Evolutionary conservation across 2,888 invertebrate species (phyloP), one percentile per base, ranked within the genome.

Genomic region (Polyommatus iphigenia): DNA sequence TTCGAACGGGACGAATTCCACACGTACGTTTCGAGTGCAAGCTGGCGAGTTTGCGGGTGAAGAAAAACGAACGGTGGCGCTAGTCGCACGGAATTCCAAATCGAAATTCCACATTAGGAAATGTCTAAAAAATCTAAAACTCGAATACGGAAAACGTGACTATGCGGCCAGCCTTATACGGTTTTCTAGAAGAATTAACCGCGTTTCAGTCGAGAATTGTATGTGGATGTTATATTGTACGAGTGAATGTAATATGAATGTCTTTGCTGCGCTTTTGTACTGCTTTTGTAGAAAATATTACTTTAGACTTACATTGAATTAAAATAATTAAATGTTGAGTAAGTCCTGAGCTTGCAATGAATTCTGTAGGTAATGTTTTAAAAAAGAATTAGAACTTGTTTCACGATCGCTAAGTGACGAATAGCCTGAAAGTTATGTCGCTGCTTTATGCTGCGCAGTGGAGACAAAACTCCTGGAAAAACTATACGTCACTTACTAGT

Each of bases 161-260:
- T 46, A 13, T 46, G 46, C 46, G 46, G 46, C 46, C 10, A 46
- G 46, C 59, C n/a, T 59, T 59, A 59, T 59, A 59, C n/a, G 59
- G 59, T 67, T 29, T 67, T 67, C 67, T 67, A 15, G 67, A 67
- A 67, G 29, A 29, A 29, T 67, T 67, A 29, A 29, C 67, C 29
- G 29, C 20, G 13, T 32, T 67, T 67, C 67, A 67, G 67, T 15
- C 67, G 67, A 67, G 67, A 67, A 67, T 29, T 32, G 67, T 67
- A 67, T 18, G 67, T 67, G 67, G 20, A 67, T 67, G 67, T 67
- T 0, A 67, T 32, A 32, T 18, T 67, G 67, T 67, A 32, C 6
- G 67, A 67, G 67, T 67, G 67, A 29, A 67, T 67, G 67, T 67
- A 29, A 29, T 67, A 67, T 67, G 67, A 67, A 67, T 32, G 29